A percentile compares a stretch with the other conserved stretches of the same genome.
These are phyloP conservation scores for Ceratina calcarata DNA, from an alignment of 1,140 invertebrate species.

Conservation along the genomic window DNA sequence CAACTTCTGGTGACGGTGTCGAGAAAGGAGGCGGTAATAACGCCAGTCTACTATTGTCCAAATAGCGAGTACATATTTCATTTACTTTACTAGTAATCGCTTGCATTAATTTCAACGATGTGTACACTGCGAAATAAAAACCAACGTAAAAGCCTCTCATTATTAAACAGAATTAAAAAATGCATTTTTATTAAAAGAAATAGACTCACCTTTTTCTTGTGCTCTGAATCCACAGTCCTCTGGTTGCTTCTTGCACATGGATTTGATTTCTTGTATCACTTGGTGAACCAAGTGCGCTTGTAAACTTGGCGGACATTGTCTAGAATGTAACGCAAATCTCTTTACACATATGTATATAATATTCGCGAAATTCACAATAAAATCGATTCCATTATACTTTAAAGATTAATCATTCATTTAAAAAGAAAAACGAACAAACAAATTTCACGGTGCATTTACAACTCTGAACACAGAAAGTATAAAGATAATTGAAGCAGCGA, in stretches of 20 bases:
- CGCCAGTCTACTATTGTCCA: slow-evolving; percentile 83
- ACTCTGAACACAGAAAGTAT: slow-evolving; percentile 21
- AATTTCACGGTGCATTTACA: slow-evolving; percentile 6
- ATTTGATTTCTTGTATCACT: slow-evolving; percentile 84
- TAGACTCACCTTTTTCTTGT: slow-evolving; percentile 80
- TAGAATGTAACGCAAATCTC: slow-evolving; percentile 75
- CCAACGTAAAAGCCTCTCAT: background rate
- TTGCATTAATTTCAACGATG: slow-evolving; percentile 87
- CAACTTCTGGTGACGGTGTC: slow-evolving; percentile 79
- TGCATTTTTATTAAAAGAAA: background rate
- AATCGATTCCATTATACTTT: background rate
- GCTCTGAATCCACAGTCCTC: slow-evolving; percentile 82
- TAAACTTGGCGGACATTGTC: slow-evolving; percentile 85
- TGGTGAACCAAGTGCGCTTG: slow-evolving; percentile 84
- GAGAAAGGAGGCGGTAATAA: slow-evolving; percentile 81
- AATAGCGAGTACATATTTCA: slow-evolving; percentile 85
- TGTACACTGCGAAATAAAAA: slow-evolving; percentile 82
- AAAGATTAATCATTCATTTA: background rate
- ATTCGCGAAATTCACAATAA: background rate
- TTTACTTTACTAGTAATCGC: slow-evolving; percentile 86
- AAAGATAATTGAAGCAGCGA: slow-evolving; percentile 16
- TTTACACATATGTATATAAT: background rate
- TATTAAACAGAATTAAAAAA: background rate
- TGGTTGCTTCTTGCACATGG: slow-evolving; percentile 83
- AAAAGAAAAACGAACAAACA: background rate